Conservation (phyloP, 92 coral and sea anemone genomes). For the Meandrina meandrites region DNA sequence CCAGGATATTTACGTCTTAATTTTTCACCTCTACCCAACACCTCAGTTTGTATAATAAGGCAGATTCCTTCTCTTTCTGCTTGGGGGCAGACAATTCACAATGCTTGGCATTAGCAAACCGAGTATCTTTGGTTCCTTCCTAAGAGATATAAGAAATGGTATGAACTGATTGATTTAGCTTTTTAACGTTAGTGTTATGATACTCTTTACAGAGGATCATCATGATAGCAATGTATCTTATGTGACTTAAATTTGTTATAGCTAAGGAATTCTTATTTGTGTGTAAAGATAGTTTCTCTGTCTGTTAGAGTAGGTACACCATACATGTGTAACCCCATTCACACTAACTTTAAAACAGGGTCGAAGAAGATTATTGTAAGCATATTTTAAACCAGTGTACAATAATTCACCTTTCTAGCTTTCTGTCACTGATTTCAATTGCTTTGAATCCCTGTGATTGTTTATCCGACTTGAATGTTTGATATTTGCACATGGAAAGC, state of each 20-base stretch:
- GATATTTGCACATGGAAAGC: no score
- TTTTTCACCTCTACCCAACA: not conserved
- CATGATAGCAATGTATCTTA: not conserved
- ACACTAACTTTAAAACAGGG: not conserved
- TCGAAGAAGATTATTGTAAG: not conserved
- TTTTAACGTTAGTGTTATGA: not conserved
- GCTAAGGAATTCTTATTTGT: not conserved
- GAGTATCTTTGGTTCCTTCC: constrained; percentile 10
- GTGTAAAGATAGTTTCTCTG: no score
- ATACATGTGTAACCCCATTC: not conserved
- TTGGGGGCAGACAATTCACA: not conserved
- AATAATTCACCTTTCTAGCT: not conserved
- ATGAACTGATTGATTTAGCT: not conserved
- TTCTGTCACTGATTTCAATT: not conserved
- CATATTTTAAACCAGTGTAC: not conserved
- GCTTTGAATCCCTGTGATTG: no score
- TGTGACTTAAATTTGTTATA: not conserved
- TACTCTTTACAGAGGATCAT: not conserved
- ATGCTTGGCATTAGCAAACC: constrained; percentile 15
- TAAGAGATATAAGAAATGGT: constrained; percentile 19
- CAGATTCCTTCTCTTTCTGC: not conserved
- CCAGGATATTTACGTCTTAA: not conserved
- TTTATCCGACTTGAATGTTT: not conserved
- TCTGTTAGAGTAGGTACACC: not conserved
- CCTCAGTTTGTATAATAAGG: no score